Base-by-base conservation (phyloP, 1,140 invertebrate species). In the Maniola jurtina region DNA sequence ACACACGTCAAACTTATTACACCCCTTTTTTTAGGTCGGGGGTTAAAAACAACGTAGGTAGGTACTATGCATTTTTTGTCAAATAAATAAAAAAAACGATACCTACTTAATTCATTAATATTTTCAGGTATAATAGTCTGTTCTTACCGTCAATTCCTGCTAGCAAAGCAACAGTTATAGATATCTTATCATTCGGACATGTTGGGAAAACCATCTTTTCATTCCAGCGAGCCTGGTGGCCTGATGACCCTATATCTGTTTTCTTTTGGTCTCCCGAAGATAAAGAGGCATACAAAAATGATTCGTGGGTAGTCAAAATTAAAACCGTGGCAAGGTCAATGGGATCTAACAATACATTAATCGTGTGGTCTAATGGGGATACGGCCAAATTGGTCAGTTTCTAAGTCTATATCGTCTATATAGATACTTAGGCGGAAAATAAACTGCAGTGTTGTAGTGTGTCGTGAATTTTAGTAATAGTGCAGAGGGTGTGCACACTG, bases 91-190 rank as follows among this genome's bases (percentile, higher is more conserved):
- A 40, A 40, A 40, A 40, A 40, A 40, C 0, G 38, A 9, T 40
- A 9, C 5, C 5, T 38, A 38, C 9, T 38, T 38, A 25, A 25
- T 14, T 34, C 8, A 6, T 55, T 4, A 16, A 7, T 15, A 7
- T 50, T 76, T 75, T n/a, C 73, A 80, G 81, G 68, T 60, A 78
- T 60, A 42, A 36, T 8, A 64, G 69, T 0, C 65, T 84, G 5
- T 84, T 86, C 64, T 62, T 65, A 1, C 79, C 80, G 11, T 15
- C 55, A 2, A 42, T 85, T n/a, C 79, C 80, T 11, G n/a, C 61
- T 66, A 47, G 58, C 7, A 86, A 86, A 78, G 60, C 66, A 5
- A 72, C 55, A 0, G 72, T 73, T 10, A 86, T 86, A 67, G 65
- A 83, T 0, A 69, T 64, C 7, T 65, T 86, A 34, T 61, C 75